Conservation (phyloP, 2,113 vertebrate species). For the Raja brachyura region DNA sequence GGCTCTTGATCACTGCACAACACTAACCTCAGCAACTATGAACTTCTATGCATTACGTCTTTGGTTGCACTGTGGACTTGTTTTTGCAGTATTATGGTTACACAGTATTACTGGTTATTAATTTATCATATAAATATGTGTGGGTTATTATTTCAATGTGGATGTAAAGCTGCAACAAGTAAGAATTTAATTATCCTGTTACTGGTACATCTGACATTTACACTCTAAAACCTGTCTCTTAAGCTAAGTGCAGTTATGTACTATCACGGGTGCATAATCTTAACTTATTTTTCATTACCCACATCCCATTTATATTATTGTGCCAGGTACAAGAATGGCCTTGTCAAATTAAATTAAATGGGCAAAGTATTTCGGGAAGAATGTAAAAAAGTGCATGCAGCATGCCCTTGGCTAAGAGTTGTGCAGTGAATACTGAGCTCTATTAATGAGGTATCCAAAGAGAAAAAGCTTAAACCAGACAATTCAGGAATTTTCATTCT, state of each 20-base stretch:
- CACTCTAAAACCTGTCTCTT: neutral
- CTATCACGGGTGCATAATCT: no score
- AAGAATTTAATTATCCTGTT: no score
- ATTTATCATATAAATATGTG: no score
- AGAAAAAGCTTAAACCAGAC: neutral
- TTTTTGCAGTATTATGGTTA: no score
- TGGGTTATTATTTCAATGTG: no score
- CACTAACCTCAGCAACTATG: no score
- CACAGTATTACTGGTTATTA: no score
- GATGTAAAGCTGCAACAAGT: no score
- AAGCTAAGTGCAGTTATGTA: neutral
- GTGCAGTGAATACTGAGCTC: neutral
- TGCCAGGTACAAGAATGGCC: neutral
- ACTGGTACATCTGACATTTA: no score
- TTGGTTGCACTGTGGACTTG: no score
- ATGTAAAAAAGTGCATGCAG: neutral
- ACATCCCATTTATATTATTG: conserved; percentile 2
- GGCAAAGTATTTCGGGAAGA: neutral
- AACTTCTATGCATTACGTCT: no score
- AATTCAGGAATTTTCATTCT: neutral
- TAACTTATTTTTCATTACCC: neutral
- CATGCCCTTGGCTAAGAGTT: neutral
- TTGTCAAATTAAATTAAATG: conserved; percentile 9
- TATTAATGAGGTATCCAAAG: neutral
- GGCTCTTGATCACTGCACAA: no score